A percentile compares a stretch with the other conserved stretches of the same genome.
Evolutionary conservation across 2,113 vertebrate species (phyloP).

Genomic region (Aviceda subcristata): DNA sequence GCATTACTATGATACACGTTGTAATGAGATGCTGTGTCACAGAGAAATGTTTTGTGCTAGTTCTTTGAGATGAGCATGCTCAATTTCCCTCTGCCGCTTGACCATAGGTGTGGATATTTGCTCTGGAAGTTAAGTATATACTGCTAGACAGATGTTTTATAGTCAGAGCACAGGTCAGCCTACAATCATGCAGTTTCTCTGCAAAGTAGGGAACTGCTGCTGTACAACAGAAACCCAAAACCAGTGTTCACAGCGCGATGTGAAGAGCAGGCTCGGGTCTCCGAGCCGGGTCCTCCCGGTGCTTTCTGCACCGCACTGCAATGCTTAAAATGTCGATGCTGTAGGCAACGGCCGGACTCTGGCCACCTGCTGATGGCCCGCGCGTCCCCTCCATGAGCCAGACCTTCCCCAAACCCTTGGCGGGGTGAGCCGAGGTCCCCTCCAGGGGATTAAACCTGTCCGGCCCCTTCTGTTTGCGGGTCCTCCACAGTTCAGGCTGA

Average conservation of each 20-base stretch:
- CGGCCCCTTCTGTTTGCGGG: neutral
- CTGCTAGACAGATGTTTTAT: neutral
- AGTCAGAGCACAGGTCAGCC: neutral
- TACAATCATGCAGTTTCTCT: neutral
- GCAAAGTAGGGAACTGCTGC: neutral
- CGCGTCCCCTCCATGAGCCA: neutral
- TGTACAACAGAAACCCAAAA: neutral
- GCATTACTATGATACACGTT: neutral
- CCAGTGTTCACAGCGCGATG: fast-evolving
- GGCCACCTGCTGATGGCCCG: neutral
- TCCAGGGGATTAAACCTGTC: neutral
- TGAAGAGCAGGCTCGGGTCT: neutral
- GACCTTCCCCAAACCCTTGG: neutral
- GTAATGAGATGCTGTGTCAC: neutral
- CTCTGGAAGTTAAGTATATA: neutral
- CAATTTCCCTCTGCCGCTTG: neutral
- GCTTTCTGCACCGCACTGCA: neutral
- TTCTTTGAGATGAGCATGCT: neutral
- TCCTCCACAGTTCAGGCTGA: neutral
- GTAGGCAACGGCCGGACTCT: neutral
- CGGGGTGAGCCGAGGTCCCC: neutral
- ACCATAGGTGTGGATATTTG: neutral
- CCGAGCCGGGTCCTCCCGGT: neutral
- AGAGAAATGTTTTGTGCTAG: neutral
- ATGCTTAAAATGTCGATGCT: neutral